Conservation (phyloP, 37 sponge, comb jelly and placozoan genomes). For the Cladorhizidae sp. region DNA sequence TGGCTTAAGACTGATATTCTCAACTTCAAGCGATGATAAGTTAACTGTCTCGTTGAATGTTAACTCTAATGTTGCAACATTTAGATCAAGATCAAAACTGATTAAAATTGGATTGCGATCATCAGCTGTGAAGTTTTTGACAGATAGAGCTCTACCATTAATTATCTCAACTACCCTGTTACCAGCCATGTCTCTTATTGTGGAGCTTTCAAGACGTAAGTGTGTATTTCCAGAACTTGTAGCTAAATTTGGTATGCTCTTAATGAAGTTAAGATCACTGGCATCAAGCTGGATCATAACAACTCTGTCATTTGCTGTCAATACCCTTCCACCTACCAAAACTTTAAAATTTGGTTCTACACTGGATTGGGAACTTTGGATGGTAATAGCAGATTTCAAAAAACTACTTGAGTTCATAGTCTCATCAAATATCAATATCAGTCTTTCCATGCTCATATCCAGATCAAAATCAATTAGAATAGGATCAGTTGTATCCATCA, state of each 20-base stretch:
- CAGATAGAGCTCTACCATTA: conserved; percentile 38
- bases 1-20: conserved; percentile 44
- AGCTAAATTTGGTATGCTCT: conserved; percentile 57
- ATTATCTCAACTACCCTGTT: conserved; percentile 57
- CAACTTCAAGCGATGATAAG: conserved; percentile 55
- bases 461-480: conserved; percentile 69
- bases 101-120: conserved; percentile 54
- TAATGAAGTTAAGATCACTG: conserved; percentile 88
- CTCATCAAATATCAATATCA: conserved; percentile 78
- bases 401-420: conserved; percentile 76
- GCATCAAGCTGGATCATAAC: conserved; percentile 68
- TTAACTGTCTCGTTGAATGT: conserved; percentile 85
- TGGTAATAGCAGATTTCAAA: conserved; percentile 23
- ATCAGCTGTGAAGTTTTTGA: conserved; percentile 59
- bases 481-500: conserved; percentile 51
- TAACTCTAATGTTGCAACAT: conserved; percentile 44
- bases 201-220: conserved; percentile 38
- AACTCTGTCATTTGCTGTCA: conserved; percentile 53
- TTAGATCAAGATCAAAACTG: conserved; percentile 77
- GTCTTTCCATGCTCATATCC: conserved; percentile 70
- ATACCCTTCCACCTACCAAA: conserved; percentile 58
- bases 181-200: conserved; percentile 74
- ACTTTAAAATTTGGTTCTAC: conserved; percentile 12
- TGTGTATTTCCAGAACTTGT: conserved; percentile 64
- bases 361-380: conserved; percentile 14